Conservation (phyloP, 2,113 vertebrate species). For the Aegithalos caudatus region DNA sequence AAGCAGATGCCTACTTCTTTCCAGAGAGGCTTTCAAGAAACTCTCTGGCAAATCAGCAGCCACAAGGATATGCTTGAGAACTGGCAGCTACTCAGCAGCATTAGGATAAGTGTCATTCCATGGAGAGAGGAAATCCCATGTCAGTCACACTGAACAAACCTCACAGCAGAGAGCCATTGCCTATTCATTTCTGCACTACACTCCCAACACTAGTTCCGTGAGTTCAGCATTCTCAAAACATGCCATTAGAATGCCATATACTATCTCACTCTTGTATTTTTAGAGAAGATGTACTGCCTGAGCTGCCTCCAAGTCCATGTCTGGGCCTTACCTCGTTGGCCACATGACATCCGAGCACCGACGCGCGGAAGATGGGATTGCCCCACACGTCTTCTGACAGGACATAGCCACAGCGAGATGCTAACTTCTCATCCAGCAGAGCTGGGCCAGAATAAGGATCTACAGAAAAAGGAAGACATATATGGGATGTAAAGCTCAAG, state of each 20-base stretch:
- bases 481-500: neutral
- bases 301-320: neutral
- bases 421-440: neutral
- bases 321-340: neutral
- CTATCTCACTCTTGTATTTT: neutral
- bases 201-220: neutral
- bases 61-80: constrained; percentile 47
- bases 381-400: constrained; percentile 25
- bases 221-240: neutral
- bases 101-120: constrained; percentile 48
- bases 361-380: neutral
- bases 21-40: constrained; percentile 64
- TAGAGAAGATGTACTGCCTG: neutral
- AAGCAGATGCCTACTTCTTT: constrained; percentile 66
- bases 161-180: neutral
- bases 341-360: constrained; percentile 14
- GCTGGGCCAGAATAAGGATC: neutral
- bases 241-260: neutral
- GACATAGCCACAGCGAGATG: constrained; percentile 32
- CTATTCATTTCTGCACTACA: neutral
- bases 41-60: constrained; percentile 51
- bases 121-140: constrained; percentile 57
- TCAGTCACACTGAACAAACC: constrained; percentile 29
- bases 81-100: constrained; percentile 46
- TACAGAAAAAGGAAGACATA: neutral